Base-by-base conservation (phyloP, 2,888 invertebrate genomes). In the Ceramica pisi region DNA sequence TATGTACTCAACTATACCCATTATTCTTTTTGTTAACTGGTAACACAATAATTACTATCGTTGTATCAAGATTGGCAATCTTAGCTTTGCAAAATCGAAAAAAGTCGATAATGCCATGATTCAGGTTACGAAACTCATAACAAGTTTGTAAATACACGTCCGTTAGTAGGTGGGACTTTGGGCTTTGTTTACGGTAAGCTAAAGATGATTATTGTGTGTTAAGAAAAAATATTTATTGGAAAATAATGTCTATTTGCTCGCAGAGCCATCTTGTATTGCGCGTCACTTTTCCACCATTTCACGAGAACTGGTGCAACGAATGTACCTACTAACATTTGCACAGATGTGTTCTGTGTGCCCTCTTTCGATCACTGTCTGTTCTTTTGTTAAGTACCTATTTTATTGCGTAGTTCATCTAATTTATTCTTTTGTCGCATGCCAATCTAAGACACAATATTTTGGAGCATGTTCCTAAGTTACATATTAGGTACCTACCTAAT, bases 61-160 rank as follows among this genome's bases (percentile, higher is more conserved):
- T 60, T 56, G 60, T 81, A 81, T 81, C 82, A 74, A 81, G 77
- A 86, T 87, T 86, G 80, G 50, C 83, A 84, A 87, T 87, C 82
- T 79, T 70, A 68, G 73, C 71, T 81, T 87, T 78, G 72, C 81
- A 78, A 85, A 81, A 79, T 71, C 75, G 67, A 78, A 83, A 84
- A 81, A 85, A 85, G 64, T 61, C 70, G 67, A 80, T 86, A 78
- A 80, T 75, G 80, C 66, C 77, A 77, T 80, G 82, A 81, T 84
- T 75, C 67, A 60, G 64, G 80, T 89, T 87, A 78, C 88, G 80
- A 88, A 82, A 87, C 74, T 66, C 57, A 73, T 70, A 78, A 79
- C 74, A 68, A 70, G 68, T 62, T 78, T 59, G 67, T 72, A 38
- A 76, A 80, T 72, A 59, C 50, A 53, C 21, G 16, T 41, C 41